Evolutionary conservation across 1,140 invertebrate genomes (phyloP).

Genomic region (Cherax quadricarinatus): DNA sequence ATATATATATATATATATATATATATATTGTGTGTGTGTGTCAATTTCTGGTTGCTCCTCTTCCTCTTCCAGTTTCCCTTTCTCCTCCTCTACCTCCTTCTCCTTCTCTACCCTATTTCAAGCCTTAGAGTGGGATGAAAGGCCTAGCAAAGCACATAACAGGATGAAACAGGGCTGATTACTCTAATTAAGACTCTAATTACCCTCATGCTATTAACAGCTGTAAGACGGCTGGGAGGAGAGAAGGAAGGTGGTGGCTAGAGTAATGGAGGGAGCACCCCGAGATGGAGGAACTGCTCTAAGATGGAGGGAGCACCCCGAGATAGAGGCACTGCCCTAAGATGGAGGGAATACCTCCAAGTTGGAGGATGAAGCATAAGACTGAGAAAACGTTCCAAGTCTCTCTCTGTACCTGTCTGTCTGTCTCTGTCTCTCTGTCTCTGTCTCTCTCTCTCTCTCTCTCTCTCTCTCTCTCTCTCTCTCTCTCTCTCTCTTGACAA

Average conservation of each 20-base stretch:
- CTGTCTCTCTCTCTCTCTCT: not conserved
- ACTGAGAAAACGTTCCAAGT: too few relatives aligned
- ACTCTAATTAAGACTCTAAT: not conserved
- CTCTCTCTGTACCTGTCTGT: not conserved
- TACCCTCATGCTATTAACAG: not conserved
- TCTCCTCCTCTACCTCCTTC: not conserved
- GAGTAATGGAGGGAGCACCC: too few relatives aligned
- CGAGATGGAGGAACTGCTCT: too few relatives aligned
- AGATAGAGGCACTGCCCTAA: too few relatives aligned
- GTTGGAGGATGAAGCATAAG: too few relatives aligned
- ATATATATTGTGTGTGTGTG: too few relatives aligned
- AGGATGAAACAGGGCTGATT: not conserved
- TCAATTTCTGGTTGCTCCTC: not conserved
- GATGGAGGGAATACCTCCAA: too few relatives aligned
- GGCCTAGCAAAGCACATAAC: not conserved
- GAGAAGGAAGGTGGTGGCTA: too few relatives aligned
- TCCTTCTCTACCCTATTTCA: too few relatives aligned
- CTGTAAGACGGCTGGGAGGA: not conserved
- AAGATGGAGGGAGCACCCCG: too few relatives aligned
- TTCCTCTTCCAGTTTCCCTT: not conserved
- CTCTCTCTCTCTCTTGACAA: not conserved
- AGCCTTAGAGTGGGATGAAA: not conserved
- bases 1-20: too few relatives aligned
- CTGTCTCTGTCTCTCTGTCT: not conserved
- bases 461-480: conserved; percentile 3